Conservation (phyloP, 2,888 invertebrate species). For the Cetonia aurata region DNA sequence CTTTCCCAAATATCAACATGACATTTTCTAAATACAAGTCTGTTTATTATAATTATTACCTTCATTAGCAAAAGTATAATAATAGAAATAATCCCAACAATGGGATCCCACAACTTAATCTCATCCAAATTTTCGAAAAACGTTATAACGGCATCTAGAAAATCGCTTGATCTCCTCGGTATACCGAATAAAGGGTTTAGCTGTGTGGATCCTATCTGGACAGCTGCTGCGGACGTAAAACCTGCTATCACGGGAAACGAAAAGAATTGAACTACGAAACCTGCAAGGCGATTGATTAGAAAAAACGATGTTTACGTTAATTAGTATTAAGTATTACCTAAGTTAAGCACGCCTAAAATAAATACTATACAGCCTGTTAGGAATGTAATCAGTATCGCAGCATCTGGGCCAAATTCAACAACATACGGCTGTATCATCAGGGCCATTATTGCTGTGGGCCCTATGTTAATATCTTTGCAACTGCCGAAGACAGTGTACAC, state of each 20-base stretch:
- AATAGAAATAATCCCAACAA: slow-evolving; percentile 76
- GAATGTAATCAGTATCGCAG: slow-evolving; percentile 80
- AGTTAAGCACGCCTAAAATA: slow-evolving; percentile 78
- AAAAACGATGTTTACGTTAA: not conserved
- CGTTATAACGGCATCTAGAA: slow-evolving; percentile 73
- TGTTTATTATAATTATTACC: slow-evolving; percentile 7
- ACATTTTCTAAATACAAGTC: too few relatives aligned
- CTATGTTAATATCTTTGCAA: slow-evolving; percentile 73
- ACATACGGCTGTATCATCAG: slow-evolving; percentile 82
- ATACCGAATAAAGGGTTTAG: slow-evolving; percentile 81
- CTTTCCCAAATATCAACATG: too few relatives aligned
- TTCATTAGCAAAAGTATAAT: slow-evolving; percentile 65
- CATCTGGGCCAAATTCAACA: slow-evolving; percentile 73
- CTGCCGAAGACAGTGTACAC: slow-evolving; percentile 71
- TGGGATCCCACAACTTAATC: slow-evolving; percentile 74
- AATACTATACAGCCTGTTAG: slow-evolving; percentile 80
- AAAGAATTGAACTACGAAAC: slow-evolving; percentile 87
- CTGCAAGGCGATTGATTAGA: slow-evolving; percentile 62
- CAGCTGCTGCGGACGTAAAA: slow-evolving; percentile 87
- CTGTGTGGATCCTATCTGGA: slow-evolving; percentile 86
- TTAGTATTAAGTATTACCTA: slow-evolving; percentile 66
- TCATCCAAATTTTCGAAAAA: slow-evolving; percentile 75
- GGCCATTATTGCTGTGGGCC: slow-evolving; percentile 92
- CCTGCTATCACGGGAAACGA: slow-evolving; percentile 87
- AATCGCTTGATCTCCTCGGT: slow-evolving; percentile 73